Evolutionary conservation across 2,888 invertebrate species (phyloP), one percentile per base, ranked within the genome.

Genomic region (Alloscopus bannaensis): DNA sequence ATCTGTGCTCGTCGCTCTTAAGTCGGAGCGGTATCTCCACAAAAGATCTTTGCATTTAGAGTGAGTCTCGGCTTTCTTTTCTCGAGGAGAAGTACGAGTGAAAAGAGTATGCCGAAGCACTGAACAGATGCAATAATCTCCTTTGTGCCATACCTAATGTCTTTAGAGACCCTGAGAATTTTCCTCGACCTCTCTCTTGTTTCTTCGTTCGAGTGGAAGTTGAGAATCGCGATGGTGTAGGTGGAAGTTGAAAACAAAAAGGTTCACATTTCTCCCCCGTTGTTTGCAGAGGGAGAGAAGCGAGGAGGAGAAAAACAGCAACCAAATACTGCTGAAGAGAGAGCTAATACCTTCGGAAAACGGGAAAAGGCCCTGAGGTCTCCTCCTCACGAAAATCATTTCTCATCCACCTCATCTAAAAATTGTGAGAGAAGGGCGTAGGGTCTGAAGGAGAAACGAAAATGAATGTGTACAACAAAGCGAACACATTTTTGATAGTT

Each of bases 131-230:
- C 42, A 76, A 76, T 76, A 76, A 76, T 76, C 76, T 76, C 66
- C 60, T 76, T 76, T 76, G 68, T 76, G 68, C 68, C 76, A 40
- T 47, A 55, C 66, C 60, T 76, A 76, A 76, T 76, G 76, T 76
- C 76, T 76, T 76, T 24, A 24, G 76, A 76, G 76, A 76, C 76
- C 76, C 50, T 59, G 60, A 60, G 52, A 76, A 60, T 52, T 66
- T 68, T 26, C 26, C 26, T 24, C 36, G n/a, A n/a, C n/a, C n/a
- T n/a, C n/a, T n/a, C n/a, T n/a, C n/a, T n/a, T n/a, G n/a, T n/a
- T n/a, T n/a, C n/a, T n/a, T n/a, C 36, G 13, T 62, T 18, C 26
- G 47, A 24, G 29, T 29, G 31, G 28, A 22, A 13, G 18, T 71
- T 60, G n/a, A n/a, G n/a, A n/a, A n/a, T n/a, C n/a, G n/a, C n/a